These are phyloP conservation scores for Pandemis heparana DNA, from an alignment of 2,888 invertebrate species.

Conservation along the genomic window DNA sequence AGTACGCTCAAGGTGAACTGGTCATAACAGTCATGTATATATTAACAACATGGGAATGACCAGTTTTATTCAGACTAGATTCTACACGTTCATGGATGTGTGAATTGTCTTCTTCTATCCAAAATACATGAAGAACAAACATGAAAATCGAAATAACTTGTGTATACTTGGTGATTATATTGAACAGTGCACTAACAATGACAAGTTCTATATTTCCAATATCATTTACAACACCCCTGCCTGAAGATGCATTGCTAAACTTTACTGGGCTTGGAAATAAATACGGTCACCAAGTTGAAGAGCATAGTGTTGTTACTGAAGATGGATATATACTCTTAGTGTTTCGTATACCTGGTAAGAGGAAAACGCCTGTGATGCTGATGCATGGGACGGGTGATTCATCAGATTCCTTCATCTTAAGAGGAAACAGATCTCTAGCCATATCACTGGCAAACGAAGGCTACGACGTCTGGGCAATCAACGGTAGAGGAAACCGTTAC, in stretches of 20 bases:
- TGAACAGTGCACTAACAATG: constrained; percentile 14
- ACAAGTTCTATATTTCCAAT: constrained; percentile 12
- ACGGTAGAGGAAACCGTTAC: constrained; percentile 4
- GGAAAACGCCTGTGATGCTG: neutral
- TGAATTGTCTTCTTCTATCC: neutral
- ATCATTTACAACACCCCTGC: constrained; percentile 5
- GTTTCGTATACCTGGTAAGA: neutral
- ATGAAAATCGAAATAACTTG: neutral
- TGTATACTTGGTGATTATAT: constrained; percentile 6
- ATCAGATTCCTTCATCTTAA: neutral
- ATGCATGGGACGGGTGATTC: neutral
- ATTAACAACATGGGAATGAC: neutral
- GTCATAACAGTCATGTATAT: neutral
- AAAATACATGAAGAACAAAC: neutral
- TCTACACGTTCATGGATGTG: neutral
- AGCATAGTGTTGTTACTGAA: constrained; percentile 36
- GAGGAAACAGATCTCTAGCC: constrained; percentile 6
- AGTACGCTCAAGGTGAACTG: neutral
- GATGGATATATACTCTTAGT: constrained; percentile 6
- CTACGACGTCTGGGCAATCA: constrained; percentile 1
- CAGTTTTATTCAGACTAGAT: neutral
- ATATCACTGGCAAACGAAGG: neutral
- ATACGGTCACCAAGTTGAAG: constrained; percentile 50
- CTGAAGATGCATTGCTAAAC: constrained; percentile 45
- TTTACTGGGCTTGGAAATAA: constrained; percentile 54